Conservation (phyloP, 2,113 vertebrate genomes). For the Atrichornis clamosus region DNA sequence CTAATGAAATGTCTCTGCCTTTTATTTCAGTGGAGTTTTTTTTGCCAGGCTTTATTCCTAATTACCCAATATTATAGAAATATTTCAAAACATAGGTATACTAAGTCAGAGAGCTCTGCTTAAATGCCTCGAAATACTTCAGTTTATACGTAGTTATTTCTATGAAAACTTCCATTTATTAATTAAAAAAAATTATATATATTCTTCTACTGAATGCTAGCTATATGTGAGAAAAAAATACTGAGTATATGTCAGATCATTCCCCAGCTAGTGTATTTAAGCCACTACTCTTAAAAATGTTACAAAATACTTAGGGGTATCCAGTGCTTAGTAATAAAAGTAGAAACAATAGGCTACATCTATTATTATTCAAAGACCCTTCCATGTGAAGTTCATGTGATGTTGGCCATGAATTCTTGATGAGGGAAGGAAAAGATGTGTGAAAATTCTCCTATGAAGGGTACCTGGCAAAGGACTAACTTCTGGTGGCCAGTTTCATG, state of each 20-base stretch:
- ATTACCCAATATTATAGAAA: not conserved
- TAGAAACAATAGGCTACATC: not conserved
- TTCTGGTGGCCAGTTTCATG: not conserved
- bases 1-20: not conserved
- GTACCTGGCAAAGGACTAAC: not conserved
- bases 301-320: not conserved
- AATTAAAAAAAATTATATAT: not conserved
- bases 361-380: not conserved
- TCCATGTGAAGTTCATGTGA: not conserved
- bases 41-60: not conserved
- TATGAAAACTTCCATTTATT: not conserved
- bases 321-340: not conserved
- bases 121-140: not conserved
- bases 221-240: not conserved
- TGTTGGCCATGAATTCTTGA: not conserved
- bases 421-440: not conserved
- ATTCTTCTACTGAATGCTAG: not conserved
- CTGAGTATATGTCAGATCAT: not conserved
- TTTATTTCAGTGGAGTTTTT: not conserved
- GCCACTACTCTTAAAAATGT: not conserved
- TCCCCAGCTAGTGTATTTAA: not conserved
- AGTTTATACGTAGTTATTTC: not conserved
- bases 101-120: not conserved
- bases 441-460: not conserved
- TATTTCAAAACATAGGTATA: not conserved